phyloP scores from a whole-genome alignment of 2,113 vertebrate genomes.

The Epinephelus cyanopodus region DNA sequence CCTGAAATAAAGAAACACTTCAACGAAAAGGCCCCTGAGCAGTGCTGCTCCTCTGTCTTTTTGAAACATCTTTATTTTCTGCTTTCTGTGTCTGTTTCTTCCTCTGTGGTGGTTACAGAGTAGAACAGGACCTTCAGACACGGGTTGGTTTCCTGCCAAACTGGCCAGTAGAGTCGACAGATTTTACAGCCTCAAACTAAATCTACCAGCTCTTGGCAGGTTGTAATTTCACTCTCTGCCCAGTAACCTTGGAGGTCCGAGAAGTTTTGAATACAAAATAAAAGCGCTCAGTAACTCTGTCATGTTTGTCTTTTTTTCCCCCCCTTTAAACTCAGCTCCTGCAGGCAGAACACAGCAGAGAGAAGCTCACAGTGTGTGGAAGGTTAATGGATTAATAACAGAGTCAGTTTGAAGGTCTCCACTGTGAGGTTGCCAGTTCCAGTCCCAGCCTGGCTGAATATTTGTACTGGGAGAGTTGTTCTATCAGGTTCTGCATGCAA shows the following conservation, averaged over 20 bases:
- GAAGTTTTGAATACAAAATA: constrained; percentile 20
- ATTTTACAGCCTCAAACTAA: constrained; percentile 20
- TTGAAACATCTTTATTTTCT: background rate
- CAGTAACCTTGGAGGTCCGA: constrained; percentile 6
- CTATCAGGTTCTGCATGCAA: background rate
- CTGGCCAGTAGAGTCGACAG: background rate
- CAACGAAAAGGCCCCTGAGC: background rate
- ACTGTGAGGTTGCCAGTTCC: constrained; percentile 9
- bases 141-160: constrained; percentile 20
- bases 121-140: constrained; percentile 24
- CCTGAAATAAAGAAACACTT: no score
- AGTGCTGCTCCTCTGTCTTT: background rate
- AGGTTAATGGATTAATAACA: constrained; percentile 46
- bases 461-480: background rate
- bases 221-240: constrained; percentile 9
- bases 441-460: background rate
- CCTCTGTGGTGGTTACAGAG: background rate
- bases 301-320: background rate
- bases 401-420: background rate
- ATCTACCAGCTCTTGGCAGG: constrained; percentile 29
- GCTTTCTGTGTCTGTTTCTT: background rate
- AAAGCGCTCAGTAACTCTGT: background rate
- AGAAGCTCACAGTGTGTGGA: background rate
- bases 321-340: background rate
- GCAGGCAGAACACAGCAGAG: constrained; percentile 5